Base-by-base conservation (phyloP, 2,888 invertebrate species). In the Melieria crassipennis region DNA sequence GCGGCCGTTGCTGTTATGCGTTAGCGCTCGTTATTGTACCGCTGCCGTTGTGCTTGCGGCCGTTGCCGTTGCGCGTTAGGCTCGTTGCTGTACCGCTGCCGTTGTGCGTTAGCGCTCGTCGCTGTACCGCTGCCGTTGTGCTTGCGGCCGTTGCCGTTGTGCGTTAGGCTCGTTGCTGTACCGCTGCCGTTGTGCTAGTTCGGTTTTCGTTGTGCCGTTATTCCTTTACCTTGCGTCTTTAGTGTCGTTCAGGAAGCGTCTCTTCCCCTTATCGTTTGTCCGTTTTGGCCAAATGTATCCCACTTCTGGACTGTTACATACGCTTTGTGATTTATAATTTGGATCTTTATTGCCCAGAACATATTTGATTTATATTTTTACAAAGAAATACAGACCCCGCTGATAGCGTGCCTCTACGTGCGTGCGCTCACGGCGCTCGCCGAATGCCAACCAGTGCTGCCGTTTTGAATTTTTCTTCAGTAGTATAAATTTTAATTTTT, bases 301-400 rank as follows among this genome's bases (percentile, higher is more conserved):
- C 30, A 6, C n/a, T 56, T 56, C n/a, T 56, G 56, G n/a, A 56
- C 56, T 56, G 56, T 56, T 16, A 56, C 13, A 6, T 55, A n/a
- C 1, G 9, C n/a, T 55, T 16, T 16, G 16, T 16, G 1, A 16
- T 16, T 16, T 16, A 16, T 16, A 16, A 16, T 16, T 16, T 16
- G n/a, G n/a, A n/a, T 16, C 16, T 16, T 16, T 16, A 16, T 16
- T 16, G 16, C 16, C 16, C 16, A 16, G 16, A 16, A 16, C 16
- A 16, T 16, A 16, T 16, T 16, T 16, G 0, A 16, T 16, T 16
- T 16, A 16, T 16, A 0, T 16, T 16, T 16, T 16, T 16, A 16
- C 16, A 16, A 16, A 16, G 16, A 16, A 16, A 16, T 16, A 16
- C 16, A 16, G 16, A 16, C 0, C 16, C 16, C 16, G 16, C 16